Evolutionary conservation across 2,113 vertebrate species (phyloP).

Genomic region (Paratilapia polleni): DNA sequence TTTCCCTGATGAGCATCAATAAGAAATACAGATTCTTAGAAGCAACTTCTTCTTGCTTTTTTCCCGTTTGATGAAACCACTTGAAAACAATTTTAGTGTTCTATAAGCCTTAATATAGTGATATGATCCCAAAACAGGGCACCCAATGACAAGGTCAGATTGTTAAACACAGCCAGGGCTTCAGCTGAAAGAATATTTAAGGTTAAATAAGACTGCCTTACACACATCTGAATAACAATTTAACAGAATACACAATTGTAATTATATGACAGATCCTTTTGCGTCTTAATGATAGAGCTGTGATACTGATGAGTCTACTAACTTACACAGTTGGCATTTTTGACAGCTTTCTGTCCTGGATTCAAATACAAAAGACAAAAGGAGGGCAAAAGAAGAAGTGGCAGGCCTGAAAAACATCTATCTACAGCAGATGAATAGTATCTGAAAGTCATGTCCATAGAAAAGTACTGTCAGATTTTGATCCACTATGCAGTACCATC

Average conservation of each 20-base stretch:
- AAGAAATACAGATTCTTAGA: neutral
- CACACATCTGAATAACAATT: neutral
- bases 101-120: neutral
- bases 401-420: neutral
- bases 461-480: too few relatives aligned
- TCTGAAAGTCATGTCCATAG: neutral
- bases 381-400: neutral
- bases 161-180: neutral
- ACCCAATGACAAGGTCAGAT: constrained; percentile 1
- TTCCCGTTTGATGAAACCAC: neutral
- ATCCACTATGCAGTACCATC: too few relatives aligned
- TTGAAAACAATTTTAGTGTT: constrained; percentile 1
- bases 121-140: neutral
- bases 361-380: neutral
- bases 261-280: neutral
- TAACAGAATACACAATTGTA: neutral
- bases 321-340: neutral
- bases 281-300: constrained; percentile 3
- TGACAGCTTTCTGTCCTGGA: neutral
- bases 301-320: neutral
- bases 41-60: neutral
- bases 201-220: neutral
- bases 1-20: neutral
- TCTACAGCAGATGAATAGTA: neutral
- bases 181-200: neutral